Evolutionary conservation across 2,888 invertebrate genomes (phyloP).

Genomic region (Aphodius sticticus): DNA sequence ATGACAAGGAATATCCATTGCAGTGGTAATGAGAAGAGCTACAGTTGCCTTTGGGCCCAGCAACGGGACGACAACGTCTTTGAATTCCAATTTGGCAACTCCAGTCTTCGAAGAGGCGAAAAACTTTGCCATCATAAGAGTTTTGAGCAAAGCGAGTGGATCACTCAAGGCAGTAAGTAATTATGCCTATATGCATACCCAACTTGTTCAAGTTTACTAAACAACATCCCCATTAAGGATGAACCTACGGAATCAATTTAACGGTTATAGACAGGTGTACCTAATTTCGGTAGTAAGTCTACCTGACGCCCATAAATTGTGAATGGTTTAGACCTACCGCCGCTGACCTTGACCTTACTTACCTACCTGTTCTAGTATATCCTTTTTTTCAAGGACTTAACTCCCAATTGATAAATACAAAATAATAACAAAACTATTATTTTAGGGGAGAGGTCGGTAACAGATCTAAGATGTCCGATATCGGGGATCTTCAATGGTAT

Average conservation of each 20-base stretch:
- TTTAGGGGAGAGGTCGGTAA: constrained; percentile 40
- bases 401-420: constrained; percentile 11
- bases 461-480: constrained; percentile 64
- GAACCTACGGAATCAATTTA: neutral
- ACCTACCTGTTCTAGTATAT: no score
- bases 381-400: neutral
- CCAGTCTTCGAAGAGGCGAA: constrained; percentile 24
- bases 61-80: constrained; percentile 67
- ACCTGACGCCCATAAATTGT: neutral
- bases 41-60: constrained; percentile 67
- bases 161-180: constrained; percentile 70
- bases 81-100: constrained; percentile 65
- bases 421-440: neutral
- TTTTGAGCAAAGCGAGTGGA: constrained; percentile 65
- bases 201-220: no score
- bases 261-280: neutral
- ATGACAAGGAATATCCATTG: constrained; percentile 29
- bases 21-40: constrained; percentile 67
- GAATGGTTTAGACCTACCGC: neutral
- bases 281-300: constrained; percentile 5
- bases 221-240: no score
- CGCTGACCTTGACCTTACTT: neutral
- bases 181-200: neutral
- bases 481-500: constrained; percentile 71
- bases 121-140: constrained; percentile 53